phyloP scores from a whole-genome alignment of 2,797 vertebrate species.

The Pteronotus mesoamericanus region DNA sequence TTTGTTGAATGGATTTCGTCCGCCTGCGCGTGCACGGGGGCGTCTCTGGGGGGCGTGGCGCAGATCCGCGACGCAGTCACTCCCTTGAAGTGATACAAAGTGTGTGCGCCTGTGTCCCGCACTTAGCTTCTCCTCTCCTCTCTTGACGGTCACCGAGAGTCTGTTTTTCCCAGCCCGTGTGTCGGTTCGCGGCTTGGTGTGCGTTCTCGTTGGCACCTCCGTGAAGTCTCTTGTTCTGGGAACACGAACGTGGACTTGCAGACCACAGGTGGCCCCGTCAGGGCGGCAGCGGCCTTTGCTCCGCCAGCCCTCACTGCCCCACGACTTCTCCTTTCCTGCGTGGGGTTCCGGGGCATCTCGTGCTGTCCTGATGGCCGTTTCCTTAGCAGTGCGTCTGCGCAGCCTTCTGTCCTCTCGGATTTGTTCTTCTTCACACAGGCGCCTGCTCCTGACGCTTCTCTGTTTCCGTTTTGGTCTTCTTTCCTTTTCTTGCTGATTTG shows the following conservation, averaged over 20 bases:
- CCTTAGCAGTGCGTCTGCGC: too few relatives aligned
- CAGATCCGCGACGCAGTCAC: fast-evolving
- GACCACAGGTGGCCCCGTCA: neutral
- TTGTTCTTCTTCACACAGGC: fast-evolving
- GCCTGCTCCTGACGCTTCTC: fast-evolving
- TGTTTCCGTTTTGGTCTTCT: fast-evolving
- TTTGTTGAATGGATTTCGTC: fast-evolving
- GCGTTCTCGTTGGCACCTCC: fast-evolving
- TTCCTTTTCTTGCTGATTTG: too few relatives aligned
- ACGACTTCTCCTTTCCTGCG: too few relatives aligned
- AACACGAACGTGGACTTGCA: neutral
- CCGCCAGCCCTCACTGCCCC: too few relatives aligned
- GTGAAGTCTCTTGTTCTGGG: neutral
- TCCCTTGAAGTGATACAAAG: fast-evolving
- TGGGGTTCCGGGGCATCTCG: too few relatives aligned
- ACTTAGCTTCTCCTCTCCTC: too few relatives aligned
- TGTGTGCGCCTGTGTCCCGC: fast-evolving
- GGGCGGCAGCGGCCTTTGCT: neutral
- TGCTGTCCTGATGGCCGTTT: too few relatives aligned
- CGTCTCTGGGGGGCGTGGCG: fast-evolving
- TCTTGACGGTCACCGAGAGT: fast-evolving
- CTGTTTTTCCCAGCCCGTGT: neutral
- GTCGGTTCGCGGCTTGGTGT: fast-evolving
- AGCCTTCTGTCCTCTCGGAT: too few relatives aligned
- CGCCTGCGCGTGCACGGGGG: neutral